Conservation (phyloP, 2,888 invertebrate genomes). For the Acanthosoma haemorrhoidale region DNA sequence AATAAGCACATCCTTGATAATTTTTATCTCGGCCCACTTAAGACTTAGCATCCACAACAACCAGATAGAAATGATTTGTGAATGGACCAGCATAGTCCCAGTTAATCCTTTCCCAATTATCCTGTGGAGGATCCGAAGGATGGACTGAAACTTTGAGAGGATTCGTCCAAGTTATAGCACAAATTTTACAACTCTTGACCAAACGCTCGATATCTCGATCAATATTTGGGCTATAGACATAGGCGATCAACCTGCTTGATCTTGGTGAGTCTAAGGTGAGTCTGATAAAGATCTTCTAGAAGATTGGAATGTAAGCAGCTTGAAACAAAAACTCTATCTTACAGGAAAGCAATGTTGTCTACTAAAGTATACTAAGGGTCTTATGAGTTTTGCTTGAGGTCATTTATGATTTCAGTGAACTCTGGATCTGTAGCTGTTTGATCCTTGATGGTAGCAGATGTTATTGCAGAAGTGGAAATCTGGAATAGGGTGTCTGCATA, state of each 20-base stretch:
- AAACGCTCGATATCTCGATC: conserved; percentile 42
- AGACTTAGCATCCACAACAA: too few species aligned
- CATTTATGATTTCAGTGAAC: not conserved
- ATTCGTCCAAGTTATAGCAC: conserved; percentile 7
- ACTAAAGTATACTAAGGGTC: conserved; percentile 3
- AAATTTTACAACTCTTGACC: conserved; percentile 33
- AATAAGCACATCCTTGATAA: too few species aligned
- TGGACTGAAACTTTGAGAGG: conserved; percentile 40
- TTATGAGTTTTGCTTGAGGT: not conserved
- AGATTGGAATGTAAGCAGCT: conserved; percentile 31
- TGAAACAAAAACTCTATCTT: conserved; percentile 37
- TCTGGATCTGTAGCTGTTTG: conserved; percentile 30
- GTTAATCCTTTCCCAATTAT: too few species aligned
- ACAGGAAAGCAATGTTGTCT: conserved; percentile 29
- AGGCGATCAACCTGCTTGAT: conserved; percentile 42
- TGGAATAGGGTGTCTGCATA: conserved; percentile 23
- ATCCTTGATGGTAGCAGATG: conserved; percentile 13
- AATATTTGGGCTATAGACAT: conserved; percentile 42
- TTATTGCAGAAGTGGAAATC: conserved; percentile 24
- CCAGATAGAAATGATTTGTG: too few species aligned
- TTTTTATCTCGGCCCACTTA: too few species aligned
- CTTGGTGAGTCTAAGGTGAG: conserved; percentile 42
- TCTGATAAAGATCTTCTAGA: conserved; percentile 41
- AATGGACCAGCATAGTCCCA: too few species aligned
- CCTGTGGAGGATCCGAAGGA: too few species aligned